These are phyloP conservation scores for Drosophila mulleri DNA, from an alignment of 2,888 invertebrate species.

Conservation along the genomic window DNA sequence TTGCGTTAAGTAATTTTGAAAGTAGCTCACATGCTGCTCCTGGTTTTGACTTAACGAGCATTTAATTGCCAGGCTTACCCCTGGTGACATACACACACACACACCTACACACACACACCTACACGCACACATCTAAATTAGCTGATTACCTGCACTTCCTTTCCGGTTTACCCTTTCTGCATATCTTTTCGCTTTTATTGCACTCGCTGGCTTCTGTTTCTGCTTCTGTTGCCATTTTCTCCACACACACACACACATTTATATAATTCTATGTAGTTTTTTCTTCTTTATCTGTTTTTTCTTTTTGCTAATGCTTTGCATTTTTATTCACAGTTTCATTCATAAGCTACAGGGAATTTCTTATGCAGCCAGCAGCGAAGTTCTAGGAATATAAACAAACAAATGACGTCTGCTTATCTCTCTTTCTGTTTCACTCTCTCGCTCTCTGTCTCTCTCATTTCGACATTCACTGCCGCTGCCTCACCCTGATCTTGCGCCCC, in stretches of 20 bases:
- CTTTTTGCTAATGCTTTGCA: constrained; percentile 22
- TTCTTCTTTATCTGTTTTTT: background rate
- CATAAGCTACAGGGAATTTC: constrained; percentile 73
- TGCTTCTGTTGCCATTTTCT: constrained; percentile 17
- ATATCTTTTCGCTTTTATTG: constrained; percentile 55
- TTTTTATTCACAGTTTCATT: constrained; percentile 59
- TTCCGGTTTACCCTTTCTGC: constrained; percentile 66
- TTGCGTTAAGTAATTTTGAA: constrained; percentile 62
- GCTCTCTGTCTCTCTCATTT: background rate
- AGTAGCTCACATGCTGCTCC: constrained; percentile 46
- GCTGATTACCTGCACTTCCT: constrained; percentile 54
- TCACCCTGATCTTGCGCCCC: constrained; percentile 38
- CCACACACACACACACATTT: background rate
- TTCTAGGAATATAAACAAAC: constrained; percentile 37
- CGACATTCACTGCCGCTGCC: background rate
- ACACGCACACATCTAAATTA: background rate
- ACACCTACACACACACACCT: constrained; percentile 37
- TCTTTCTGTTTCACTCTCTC: background rate
- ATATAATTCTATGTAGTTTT: background rate
- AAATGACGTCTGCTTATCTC: constrained; percentile 17
- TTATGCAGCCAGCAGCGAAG: constrained; percentile 34
- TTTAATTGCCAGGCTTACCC: constrained; percentile 66
- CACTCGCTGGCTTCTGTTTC: constrained; percentile 20
- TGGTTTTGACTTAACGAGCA: constrained; percentile 72
- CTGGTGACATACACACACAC: constrained; percentile 49